These are phyloP conservation scores for Drosophila ficusphila DNA, from an alignment of 1,140 invertebrate species.

Conservation along the genomic window DNA sequence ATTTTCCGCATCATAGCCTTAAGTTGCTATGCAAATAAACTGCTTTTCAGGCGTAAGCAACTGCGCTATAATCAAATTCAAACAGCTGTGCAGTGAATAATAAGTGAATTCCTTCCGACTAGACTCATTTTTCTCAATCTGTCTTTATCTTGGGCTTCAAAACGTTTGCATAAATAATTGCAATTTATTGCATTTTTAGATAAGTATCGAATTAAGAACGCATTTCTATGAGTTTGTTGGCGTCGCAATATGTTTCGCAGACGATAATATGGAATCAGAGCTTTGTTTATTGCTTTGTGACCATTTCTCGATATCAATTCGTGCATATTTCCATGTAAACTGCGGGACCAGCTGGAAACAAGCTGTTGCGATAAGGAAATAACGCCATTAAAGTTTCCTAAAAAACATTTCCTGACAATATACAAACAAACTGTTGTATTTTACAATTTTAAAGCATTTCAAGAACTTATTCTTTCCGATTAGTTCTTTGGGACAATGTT, in stretches of 20 bases:
- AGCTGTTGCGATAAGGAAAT: conserved; percentile 19
- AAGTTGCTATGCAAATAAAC: conserved; percentile 50
- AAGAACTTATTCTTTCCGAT: background rate
- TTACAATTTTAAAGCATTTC: too few relatives aligned
- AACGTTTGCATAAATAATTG: conserved; percentile 45
- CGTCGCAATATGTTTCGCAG: conserved; percentile 35
- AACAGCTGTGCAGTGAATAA: conserved; percentile 47
- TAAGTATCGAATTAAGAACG: conserved; percentile 42
- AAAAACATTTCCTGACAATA: background rate
- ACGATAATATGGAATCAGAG: conserved; percentile 12
- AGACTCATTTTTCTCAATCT: conserved; percentile 24
- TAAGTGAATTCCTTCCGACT: conserved; percentile 19
- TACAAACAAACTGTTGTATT: too few relatives aligned
- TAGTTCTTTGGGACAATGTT: background rate
- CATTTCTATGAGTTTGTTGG: conserved; percentile 54
- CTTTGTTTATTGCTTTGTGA: conserved; percentile 34
- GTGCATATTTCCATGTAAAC: conserved; percentile 13
- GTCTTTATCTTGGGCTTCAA: conserved; percentile 12
- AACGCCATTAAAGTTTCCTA: background rate
- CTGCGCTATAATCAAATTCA: conserved; percentile 47
- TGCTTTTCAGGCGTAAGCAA: conserved; percentile 33
- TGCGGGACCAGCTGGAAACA: conserved; percentile 6
- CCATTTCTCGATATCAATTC: conserved; percentile 28
- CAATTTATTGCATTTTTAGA: conserved; percentile 30
- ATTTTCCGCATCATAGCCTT: conserved; percentile 3